Evolutionary conservation across 2,888 invertebrate genomes (phyloP).

Genomic region (Dioctria rufipes): DNA sequence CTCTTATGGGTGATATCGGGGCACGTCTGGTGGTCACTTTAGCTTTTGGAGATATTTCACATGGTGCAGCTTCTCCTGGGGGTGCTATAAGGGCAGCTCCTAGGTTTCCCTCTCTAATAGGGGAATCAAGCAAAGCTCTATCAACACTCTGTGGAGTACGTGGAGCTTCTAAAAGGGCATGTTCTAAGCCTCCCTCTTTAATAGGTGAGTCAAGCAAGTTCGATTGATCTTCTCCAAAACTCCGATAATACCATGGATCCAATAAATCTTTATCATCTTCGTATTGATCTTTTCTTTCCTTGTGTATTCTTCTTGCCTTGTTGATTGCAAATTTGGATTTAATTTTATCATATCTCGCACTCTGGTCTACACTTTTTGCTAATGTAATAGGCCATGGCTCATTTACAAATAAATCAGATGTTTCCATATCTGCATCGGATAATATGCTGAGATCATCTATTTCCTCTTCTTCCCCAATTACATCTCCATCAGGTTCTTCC

Average conservation of each 20-base stretch:
- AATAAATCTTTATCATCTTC: conserved; percentile 51
- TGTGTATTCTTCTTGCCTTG: background rate
- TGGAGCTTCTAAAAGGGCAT: conserved; percentile 22
- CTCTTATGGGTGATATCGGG: too few relatives aligned
- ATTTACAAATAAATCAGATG: conserved; percentile 52
- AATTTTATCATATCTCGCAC: background rate
- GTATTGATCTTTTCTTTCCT: background rate
- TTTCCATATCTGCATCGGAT: conserved; percentile 53
- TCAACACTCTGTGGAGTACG: background rate
- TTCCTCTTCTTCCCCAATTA: conserved; percentile 30
- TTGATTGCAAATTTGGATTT: conserved; percentile 17
- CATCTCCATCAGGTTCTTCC: conserved; percentile 41
- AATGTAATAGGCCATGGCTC: conserved; percentile 4
- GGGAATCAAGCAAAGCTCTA: too few relatives aligned
- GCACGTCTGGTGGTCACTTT: too few relatives aligned
- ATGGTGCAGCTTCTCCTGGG: too few relatives aligned
- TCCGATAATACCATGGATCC: conserved; percentile 51
- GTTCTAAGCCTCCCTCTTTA: background rate
- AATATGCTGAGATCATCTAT: conserved; percentile 37
- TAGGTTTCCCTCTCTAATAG: too few relatives aligned
- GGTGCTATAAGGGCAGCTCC: too few relatives aligned
- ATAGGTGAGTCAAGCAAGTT: conserved; percentile 41
- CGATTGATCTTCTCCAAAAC: background rate
- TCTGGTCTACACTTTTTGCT: background rate
- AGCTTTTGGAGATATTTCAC: too few relatives aligned